phyloP scores from a whole-genome alignment of 2,797 vertebrate genomes.

The Pseudotriccus pelzelni region DNA sequence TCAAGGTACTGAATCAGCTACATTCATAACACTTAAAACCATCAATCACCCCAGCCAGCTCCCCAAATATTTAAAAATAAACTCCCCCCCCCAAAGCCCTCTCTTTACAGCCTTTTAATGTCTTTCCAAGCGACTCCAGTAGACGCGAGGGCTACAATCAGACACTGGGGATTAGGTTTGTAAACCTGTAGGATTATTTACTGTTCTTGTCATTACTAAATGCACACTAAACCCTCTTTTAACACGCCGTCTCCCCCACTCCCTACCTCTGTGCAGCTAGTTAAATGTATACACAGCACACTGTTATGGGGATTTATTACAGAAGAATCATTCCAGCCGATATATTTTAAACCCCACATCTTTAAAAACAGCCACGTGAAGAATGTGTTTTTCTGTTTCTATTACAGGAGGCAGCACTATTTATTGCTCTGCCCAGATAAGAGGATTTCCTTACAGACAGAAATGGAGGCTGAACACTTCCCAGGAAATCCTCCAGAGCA shows the following conservation, averaged over 20 bases:
- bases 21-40: not conserved
- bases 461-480: conserved; percentile 59
- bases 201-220: conserved; percentile 51
- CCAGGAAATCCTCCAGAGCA: conserved; percentile 62
- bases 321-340: not conserved
- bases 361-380: conserved; percentile 23
- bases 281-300: not conserved
- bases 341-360: conserved; percentile 26
- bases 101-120: not conserved
- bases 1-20: not conserved
- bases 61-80: not conserved
- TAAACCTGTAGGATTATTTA: conserved; percentile 64
- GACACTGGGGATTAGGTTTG: conserved; percentile 49
- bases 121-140: not conserved
- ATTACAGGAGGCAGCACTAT: conserved; percentile 44
- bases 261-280: not conserved
- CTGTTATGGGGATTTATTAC: conserved; percentile 21
- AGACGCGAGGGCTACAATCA: not conserved
- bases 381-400: conserved; percentile 58
- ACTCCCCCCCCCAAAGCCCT: not conserved
- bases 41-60: not conserved
- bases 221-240: not conserved
- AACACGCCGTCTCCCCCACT: not conserved
- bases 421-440: conserved; percentile 66
- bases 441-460: conserved; percentile 69